Percentiles rank a stretch among this genome's conserved stretches.
These are phyloP conservation scores for Abrostola triplasia DNA, from an alignment of 2,888 invertebrate genomes.

Conservation along the genomic window DNA sequence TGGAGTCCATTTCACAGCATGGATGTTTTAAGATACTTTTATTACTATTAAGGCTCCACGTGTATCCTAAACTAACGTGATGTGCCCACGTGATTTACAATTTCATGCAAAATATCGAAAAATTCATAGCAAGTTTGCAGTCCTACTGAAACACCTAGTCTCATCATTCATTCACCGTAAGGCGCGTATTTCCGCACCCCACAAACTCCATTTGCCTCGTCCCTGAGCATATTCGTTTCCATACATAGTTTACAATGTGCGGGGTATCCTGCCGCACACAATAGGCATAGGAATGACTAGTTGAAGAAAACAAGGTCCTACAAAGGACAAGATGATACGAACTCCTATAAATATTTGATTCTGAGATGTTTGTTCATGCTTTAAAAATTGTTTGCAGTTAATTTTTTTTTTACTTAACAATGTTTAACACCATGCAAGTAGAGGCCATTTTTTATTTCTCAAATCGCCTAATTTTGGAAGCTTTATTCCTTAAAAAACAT, in stretches of 20 bases:
- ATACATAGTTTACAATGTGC: constrained; percentile 19
- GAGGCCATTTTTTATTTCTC: no score
- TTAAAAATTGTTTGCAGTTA: background rate
- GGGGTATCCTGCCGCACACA: background rate
- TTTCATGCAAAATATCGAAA: no score
- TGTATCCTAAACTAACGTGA: no score
- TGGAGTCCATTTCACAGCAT: no score
- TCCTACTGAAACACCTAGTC: background rate
- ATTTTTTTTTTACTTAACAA: background rate
- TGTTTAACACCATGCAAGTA: no score
- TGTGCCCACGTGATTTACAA: no score
- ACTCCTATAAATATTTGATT: constrained; percentile 1
- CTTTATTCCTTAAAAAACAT: background rate
- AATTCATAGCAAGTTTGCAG: no score
- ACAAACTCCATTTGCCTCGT: constrained; percentile 1
- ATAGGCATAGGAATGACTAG: constrained; percentile 2
- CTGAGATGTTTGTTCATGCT: background rate
- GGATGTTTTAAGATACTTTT: no score
- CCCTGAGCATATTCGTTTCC: background rate
- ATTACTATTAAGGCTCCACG: no score
- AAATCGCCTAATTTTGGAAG: background rate
- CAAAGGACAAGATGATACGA: background rate
- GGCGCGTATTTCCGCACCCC: constrained; percentile 11
- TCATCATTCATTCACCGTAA: constrained; percentile 29
- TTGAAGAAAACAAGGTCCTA: background rate